Conservation (phyloP, 2,113 vertebrate species). For the Chrysemys picta region DNA sequence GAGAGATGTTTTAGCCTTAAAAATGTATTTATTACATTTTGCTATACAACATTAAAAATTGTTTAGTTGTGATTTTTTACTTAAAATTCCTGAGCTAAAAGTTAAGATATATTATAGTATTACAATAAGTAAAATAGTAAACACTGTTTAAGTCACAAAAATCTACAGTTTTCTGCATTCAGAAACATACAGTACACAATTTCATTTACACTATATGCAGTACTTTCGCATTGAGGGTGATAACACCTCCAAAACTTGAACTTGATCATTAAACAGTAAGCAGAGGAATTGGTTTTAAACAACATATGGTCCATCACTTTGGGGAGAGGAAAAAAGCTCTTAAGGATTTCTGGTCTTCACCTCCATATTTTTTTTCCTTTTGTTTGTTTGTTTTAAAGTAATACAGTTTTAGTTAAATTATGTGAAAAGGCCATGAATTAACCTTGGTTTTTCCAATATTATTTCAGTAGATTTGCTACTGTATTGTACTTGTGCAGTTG, state of each 20-base stretch:
- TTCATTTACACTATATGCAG: fast-evolving
- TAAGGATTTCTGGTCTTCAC: background rate
- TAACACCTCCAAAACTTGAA: background rate
- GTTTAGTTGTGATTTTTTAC: background rate
- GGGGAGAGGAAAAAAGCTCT: background rate
- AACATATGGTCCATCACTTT: background rate
- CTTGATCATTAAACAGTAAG: background rate
- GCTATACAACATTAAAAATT: background rate
- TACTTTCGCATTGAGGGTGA: background rate
- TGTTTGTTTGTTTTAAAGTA: background rate
- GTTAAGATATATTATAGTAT: background rate
- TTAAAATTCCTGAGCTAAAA: background rate
- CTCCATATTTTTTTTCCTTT: background rate
- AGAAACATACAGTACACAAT: fast-evolving
- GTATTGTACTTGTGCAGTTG: background rate
- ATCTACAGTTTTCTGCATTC: background rate
- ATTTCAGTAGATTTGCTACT: slow-evolving; percentile 1
- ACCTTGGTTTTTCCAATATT: slow-evolving; percentile 20
- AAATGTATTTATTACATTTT: background rate
- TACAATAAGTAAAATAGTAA: background rate
- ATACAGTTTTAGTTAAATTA: background rate
- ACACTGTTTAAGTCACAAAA: background rate
- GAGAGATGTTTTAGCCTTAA: background rate
- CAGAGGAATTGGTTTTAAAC: background rate
- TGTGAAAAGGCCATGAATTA: slow-evolving; percentile 2